Evolutionary conservation across 2,888 invertebrate species (phyloP).

Genomic region (Caenorhabditis drosophilae): DNA sequence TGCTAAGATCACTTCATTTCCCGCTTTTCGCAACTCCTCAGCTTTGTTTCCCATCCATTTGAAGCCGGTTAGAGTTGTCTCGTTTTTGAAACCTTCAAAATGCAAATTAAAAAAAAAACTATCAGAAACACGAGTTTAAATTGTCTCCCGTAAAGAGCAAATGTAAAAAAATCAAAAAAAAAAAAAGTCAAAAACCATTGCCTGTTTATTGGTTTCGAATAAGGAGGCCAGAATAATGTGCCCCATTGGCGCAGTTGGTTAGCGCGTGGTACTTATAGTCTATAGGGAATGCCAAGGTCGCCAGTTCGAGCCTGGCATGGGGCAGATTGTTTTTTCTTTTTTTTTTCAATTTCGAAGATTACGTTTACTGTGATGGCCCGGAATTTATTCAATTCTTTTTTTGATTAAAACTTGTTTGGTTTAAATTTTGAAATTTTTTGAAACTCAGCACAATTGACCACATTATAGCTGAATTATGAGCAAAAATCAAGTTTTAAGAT

Average conservation of each 20-base stretch:
- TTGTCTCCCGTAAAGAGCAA: no score
- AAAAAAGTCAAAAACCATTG: no score
- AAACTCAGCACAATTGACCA: background rate
- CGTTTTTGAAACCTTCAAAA: constrained; percentile 65
- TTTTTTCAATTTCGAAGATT: no score
- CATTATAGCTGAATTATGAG: background rate
- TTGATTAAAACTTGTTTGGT: no score
- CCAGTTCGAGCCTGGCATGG: constrained; percentile 54
- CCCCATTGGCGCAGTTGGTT: constrained; percentile 63
- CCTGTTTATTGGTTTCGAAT: no score
- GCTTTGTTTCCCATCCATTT: constrained; percentile 98
- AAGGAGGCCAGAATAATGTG: no score
- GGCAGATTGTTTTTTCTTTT: no score
- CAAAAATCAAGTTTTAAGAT: background rate
- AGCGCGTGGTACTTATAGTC: constrained; percentile 63
- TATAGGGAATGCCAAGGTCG: constrained; percentile 51
- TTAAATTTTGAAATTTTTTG: background rate
- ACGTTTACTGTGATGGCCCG: no score
- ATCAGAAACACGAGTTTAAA: background rate
- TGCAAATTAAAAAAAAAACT: background rate
- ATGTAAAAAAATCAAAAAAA: no score
- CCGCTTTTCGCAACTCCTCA: constrained; percentile 77
- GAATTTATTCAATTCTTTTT: no score
- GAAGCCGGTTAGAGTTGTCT: constrained; percentile 94
- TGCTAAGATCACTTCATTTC: constrained; percentile 84